A percentile compares a stretch with the other conserved stretches of the same genome.
Conservation (phyloP, 2,113 vertebrate species). For the Hippocampus zosterae region DNA sequence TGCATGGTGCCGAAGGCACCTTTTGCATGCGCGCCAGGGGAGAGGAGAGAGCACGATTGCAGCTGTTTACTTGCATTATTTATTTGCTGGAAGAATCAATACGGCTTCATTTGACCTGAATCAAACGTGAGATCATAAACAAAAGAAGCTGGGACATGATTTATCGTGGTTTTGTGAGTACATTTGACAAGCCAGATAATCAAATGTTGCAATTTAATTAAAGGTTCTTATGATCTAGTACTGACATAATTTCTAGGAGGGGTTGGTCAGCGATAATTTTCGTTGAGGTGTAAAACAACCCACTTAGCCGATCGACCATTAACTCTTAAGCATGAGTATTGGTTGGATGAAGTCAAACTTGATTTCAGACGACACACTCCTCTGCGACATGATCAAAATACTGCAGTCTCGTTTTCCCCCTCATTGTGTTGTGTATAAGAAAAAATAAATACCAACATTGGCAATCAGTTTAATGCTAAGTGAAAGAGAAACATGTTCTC, state of each 20-base stretch:
- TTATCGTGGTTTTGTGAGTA: not conserved
- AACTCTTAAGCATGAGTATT: conserved; percentile 10
- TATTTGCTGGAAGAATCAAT: conserved; percentile 27
- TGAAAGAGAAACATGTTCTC: conserved; percentile 41
- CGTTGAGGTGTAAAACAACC: conserved; percentile 43
- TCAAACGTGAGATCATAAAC: conserved; percentile 16
- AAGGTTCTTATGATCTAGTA: conserved; percentile 3
- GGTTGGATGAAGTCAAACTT: conserved; percentile 11
- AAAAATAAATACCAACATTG: not conserved
- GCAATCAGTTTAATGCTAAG: conserved; percentile 28
- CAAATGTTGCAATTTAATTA: not conserved
- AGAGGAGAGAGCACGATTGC: not conserved
- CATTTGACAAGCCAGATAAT: not conserved
- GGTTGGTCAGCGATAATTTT: conserved; percentile 10
- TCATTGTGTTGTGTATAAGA: conserved; percentile 1
- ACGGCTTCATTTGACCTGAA: conserved; percentile 7
- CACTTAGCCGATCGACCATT: conserved; percentile 23
- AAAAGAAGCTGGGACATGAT: not conserved
- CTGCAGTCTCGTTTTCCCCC: not conserved
- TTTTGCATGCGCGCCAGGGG: not conserved
- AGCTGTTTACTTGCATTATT: conserved; percentile 19
- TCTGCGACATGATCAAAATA: not conserved
- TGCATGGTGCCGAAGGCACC: not conserved
- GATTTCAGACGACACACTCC: not conserved
- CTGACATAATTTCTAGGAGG: conserved; percentile 28